Evolutionary conservation across 2,888 invertebrate species (phyloP).

Genomic region (Leuctra nigra): DNA sequence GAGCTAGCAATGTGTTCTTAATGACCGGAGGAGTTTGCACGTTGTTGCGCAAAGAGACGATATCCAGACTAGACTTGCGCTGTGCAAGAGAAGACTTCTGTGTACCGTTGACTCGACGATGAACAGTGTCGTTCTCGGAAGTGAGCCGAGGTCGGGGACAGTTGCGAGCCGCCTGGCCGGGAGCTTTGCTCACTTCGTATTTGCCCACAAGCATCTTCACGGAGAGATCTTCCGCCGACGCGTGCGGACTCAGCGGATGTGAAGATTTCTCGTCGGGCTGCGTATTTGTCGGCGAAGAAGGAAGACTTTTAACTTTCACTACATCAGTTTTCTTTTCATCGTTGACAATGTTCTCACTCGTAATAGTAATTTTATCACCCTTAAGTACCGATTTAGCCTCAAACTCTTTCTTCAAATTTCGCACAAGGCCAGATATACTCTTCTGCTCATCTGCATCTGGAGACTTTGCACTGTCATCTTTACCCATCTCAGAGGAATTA

Average conservation of each 20-base stretch:
- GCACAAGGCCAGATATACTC: conserved; percentile 63
- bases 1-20: conserved; percentile 26
- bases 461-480: conserved; percentile 20
- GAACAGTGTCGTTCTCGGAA: conserved; percentile 34
- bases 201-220: conserved; percentile 69
- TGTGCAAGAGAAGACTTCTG: conserved; percentile 37
- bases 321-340: conserved; percentile 28
- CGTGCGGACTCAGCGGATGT: conserved; percentile 24
- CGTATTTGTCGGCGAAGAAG: conserved; percentile 57
- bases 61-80: conserved; percentile 38
- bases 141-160: conserved; percentile 30
- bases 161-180: conserved; percentile 25
- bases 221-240: conserved; percentile 55
- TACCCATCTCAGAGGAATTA: conserved; percentile 36
- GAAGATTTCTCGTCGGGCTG: conserved; percentile 40
- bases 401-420: conserved; percentile 80
- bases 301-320: conserved; percentile 47
- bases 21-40: conserved; percentile 26
- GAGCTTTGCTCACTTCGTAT: conserved; percentile 51
- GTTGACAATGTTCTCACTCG: conserved; percentile 14
- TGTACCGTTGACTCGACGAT: conserved; percentile 26
- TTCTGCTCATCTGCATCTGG: conserved; percentile 30
- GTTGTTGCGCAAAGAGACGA: conserved; percentile 37
- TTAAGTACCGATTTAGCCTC: conserved; percentile 59
- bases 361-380: conserved; percentile 3